Conservation (phyloP, 2,888 invertebrate genomes). For the Leucania comma region DNA sequence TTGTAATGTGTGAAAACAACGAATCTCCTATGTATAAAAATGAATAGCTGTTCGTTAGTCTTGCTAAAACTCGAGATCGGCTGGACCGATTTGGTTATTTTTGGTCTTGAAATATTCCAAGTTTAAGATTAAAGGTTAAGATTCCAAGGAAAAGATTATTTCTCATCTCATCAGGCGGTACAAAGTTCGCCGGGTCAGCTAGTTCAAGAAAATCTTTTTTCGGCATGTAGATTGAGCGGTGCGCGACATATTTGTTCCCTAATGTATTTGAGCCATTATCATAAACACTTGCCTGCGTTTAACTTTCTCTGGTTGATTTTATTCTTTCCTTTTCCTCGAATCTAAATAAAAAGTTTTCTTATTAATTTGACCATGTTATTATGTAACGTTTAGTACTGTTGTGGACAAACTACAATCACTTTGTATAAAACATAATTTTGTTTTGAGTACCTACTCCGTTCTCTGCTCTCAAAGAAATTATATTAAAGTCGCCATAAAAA, state of each 20-base stretch:
- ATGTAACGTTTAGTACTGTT: neutral
- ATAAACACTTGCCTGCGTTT: neutral
- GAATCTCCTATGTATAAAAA: too few species aligned
- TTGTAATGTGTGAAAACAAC: neutral
- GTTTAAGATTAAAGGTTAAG: too few species aligned
- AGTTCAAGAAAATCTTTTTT: neutral
- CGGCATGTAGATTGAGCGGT: too few species aligned
- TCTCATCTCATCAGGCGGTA: too few species aligned
- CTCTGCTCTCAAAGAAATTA: neutral
- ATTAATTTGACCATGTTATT: neutral
- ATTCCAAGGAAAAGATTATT: too few species aligned
- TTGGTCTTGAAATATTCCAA: too few species aligned
- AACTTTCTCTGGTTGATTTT: neutral
- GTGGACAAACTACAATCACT: neutral
- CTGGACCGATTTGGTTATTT: too few species aligned
- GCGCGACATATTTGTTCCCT: too few species aligned
- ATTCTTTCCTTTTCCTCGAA: neutral
- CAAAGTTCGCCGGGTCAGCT: too few species aligned
- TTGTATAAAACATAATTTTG: neutral
- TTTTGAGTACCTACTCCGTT: neutral
- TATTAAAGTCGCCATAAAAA: constrained; percentile 18
- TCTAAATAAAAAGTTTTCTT: neutral
- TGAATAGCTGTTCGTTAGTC: too few species aligned
- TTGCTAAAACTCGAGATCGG: too few species aligned
- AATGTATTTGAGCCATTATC: neutral